Evolutionary conservation across 2,888 invertebrate species (phyloP).

Genomic region (Noctua pronuba): DNA sequence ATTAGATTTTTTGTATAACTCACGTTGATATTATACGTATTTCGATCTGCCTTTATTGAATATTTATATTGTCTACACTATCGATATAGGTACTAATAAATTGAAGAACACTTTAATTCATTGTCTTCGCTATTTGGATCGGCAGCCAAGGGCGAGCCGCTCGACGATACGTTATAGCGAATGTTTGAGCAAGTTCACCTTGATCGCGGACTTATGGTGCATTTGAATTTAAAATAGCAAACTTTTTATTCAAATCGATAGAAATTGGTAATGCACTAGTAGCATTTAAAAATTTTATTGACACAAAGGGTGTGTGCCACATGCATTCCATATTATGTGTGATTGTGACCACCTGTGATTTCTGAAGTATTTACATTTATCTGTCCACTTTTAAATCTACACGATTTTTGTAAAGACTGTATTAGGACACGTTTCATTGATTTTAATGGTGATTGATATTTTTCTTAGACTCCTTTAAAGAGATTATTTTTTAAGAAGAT

Average conservation of each 20-base stretch:
- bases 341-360: conserved; percentile 53
- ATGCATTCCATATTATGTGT: conserved; percentile 21
- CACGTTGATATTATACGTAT: conserved; percentile 47
- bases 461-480: conserved; percentile 44
- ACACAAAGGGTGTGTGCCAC: conserved; percentile 2
- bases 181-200: conserved; percentile 4
- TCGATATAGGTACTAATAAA: conserved; percentile 2
- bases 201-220: conserved; percentile 8
- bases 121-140: conserved; percentile 18
- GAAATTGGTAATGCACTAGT: conserved; percentile 17
- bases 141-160: background rate
- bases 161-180: conserved; percentile 11
- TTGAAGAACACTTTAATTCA: conserved; percentile 9
- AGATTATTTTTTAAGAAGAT: conserved; percentile 54
- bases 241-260: conserved; percentile 16
- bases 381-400: conserved; percentile 51
- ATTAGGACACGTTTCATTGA: conserved; percentile 14
- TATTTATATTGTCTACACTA: conserved; percentile 23
- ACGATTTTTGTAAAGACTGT: conserved; percentile 53
- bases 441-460: conserved; percentile 41
- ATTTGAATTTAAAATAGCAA: conserved; percentile 35
- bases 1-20: conserved; percentile 36
- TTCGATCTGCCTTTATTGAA: conserved; percentile 33
- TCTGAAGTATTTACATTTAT: conserved; percentile 44
- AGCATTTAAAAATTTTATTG: conserved; percentile 24